Percentiles rank a stretch among this genome's conserved stretches.
Conservation (phyloP, 2,113 vertebrate genomes). For the Xiphophorus couchianus region DNA sequence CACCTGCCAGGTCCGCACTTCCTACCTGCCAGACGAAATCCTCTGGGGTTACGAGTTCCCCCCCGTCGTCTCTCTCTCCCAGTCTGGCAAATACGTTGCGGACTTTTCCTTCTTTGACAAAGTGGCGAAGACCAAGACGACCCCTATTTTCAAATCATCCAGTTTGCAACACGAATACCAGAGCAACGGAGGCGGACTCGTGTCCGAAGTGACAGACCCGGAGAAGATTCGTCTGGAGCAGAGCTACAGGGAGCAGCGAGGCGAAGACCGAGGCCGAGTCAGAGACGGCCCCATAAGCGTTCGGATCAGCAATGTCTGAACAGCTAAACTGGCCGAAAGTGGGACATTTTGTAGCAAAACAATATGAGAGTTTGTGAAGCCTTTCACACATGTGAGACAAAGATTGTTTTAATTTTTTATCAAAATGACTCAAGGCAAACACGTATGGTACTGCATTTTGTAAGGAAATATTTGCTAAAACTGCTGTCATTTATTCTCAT, state of each 20-base stretch:
- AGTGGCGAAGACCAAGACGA: slow-evolving; percentile 85
- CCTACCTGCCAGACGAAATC: slow-evolving; percentile 97
- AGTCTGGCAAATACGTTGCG: slow-evolving; percentile 95
- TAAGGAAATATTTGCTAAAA: neutral
- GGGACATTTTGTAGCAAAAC: neutral
- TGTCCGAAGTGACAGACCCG: slow-evolving; percentile 71
- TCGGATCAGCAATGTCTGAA: slow-evolving; percentile 91
- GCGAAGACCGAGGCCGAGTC: slow-evolving; percentile 67
- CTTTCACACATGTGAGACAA: neutral
- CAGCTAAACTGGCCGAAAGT: neutral
- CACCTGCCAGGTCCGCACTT: slow-evolving; percentile 96
- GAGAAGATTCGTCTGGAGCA: slow-evolving; percentile 92
- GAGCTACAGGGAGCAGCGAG: slow-evolving; percentile 77
- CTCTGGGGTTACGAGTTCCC: slow-evolving; percentile 98
- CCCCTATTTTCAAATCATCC: slow-evolving; percentile 77
- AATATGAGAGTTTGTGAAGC: neutral
- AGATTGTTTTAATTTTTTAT: neutral
- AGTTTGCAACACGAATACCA: slow-evolving; percentile 59
- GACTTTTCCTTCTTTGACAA: slow-evolving; percentile 96
- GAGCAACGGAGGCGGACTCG: slow-evolving; percentile 65
- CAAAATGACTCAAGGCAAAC: no score
- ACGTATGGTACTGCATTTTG: neutral
- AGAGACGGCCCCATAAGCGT: slow-evolving; percentile 86
- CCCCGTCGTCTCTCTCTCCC: slow-evolving; percentile 91
- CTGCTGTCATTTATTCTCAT: neutral